These are phyloP conservation scores for Hycleus phaleratus DNA, from an alignment of 1,140 invertebrate species.

Conservation along the genomic window DNA sequence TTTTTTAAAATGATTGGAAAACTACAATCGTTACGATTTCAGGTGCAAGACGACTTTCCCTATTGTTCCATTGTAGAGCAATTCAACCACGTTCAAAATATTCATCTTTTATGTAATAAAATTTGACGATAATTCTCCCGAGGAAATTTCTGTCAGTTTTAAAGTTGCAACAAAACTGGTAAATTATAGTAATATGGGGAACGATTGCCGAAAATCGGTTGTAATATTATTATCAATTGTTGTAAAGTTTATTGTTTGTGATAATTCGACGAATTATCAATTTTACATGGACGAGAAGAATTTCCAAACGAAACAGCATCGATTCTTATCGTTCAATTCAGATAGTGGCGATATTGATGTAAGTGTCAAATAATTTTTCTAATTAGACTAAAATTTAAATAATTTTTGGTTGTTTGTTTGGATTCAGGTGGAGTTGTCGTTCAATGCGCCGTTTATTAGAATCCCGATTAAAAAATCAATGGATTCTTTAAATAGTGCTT, in stretches of 20 bases:
- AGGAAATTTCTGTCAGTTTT: too few species aligned
- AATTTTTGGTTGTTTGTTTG: constrained; percentile 4
- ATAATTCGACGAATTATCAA: constrained; percentile 15
- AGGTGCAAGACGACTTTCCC: too few species aligned
- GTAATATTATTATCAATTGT: too few species aligned
- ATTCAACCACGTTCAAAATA: too few species aligned
- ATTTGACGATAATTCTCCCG: too few species aligned
- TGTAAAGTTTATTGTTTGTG: neutral
- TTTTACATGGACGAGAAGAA: constrained; percentile 1
- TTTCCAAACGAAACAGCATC: constrained; percentile 19
- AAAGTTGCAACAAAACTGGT: too few species aligned
- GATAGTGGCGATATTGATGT: constrained; percentile 28
- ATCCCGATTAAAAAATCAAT: constrained; percentile 36
- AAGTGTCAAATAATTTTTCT: constrained; percentile 5
- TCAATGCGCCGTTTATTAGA: constrained; percentile 35
- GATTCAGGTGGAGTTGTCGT: constrained; percentile 36
- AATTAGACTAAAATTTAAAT: neutral
- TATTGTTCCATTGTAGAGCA: too few species aligned
- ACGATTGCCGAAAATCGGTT: too few species aligned
- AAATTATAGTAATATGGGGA: too few species aligned
- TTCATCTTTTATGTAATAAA: too few species aligned
- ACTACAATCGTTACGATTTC: neutral
- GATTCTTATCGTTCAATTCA: constrained; percentile 31
- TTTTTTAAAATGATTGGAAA: neutral
- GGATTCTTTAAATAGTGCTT: constrained; percentile 22